Conservation (phyloP, 2,888 invertebrate genomes). For the Anoncus sp. region DNA sequence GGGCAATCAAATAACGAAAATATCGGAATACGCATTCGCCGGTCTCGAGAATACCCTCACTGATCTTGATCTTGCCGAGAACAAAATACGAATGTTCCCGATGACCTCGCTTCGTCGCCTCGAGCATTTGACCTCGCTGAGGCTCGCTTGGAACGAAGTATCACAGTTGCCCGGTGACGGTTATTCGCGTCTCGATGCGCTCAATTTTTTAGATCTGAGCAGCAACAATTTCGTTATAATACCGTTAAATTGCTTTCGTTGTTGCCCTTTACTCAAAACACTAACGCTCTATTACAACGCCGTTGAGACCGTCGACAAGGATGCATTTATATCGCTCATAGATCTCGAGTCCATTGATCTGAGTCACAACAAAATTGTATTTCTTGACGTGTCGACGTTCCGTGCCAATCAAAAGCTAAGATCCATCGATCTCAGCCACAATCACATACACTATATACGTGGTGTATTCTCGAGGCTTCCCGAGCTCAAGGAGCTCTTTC, state of each 20-base stretch:
- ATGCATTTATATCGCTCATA: slow-evolving; percentile 90
- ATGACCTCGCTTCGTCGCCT: slow-evolving; percentile 91
- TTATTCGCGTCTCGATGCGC: slow-evolving; percentile 88
- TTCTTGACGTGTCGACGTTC: slow-evolving; percentile 90
- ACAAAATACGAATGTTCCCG: slow-evolving; percentile 92
- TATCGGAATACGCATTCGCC: slow-evolving; percentile 93
- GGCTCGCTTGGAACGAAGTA: slow-evolving; percentile 86
- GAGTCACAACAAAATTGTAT: slow-evolving; percentile 94
- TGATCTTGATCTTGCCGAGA: slow-evolving; percentile 95
- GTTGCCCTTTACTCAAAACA: slow-evolving; percentile 91
- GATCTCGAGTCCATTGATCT: slow-evolving; percentile 93
- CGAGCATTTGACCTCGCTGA: slow-evolving; percentile 88
- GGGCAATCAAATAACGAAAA: slow-evolving; percentile 91
- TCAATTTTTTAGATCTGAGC: slow-evolving; percentile 92
- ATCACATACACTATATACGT: slow-evolving; percentile 93
- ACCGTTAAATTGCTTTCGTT: slow-evolving; percentile 90
- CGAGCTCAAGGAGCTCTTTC: slow-evolving; percentile 92
- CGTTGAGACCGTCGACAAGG: slow-evolving; percentile 90
- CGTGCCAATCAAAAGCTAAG: slow-evolving; percentile 90
- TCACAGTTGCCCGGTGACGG: slow-evolving; percentile 88
- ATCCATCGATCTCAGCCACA: slow-evolving; percentile 94
- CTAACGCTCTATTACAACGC: slow-evolving; percentile 94
- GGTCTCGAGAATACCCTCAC: slow-evolving; percentile 91
- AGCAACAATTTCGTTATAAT: slow-evolving; percentile 93
- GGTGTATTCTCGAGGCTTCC: slow-evolving; percentile 93